A percentile compares a stretch with the other conserved stretches of the same genome.
Evolutionary conservation across 2,797 vertebrate genomes (phyloP).

Genomic region (Pipistrellus nathusii): DNA sequence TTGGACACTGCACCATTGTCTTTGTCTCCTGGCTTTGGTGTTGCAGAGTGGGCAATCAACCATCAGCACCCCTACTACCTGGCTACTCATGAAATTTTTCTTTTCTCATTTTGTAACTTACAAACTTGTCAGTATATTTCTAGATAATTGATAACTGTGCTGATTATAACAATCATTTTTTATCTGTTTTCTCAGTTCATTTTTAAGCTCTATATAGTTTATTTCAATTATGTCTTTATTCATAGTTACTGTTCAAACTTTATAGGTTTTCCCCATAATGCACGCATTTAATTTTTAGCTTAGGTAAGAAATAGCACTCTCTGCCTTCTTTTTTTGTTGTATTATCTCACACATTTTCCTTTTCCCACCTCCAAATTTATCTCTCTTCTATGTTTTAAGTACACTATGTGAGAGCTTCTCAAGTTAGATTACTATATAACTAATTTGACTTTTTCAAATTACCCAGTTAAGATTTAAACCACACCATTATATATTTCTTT

Average conservation of each 20-base stretch:
- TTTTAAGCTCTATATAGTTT: neutral
- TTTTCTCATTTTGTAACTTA: neutral
- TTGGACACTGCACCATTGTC: accelerated
- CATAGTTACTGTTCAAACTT: neutral
- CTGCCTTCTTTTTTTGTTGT: neutral
- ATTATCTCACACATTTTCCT: neutral
- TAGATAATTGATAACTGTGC: neutral
- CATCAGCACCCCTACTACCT: neutral
- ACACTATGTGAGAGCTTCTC: neutral
- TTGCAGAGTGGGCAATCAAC: neutral
- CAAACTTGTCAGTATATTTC: neutral
- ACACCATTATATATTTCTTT: neutral
- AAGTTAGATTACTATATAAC: neutral
- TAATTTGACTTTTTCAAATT: neutral
- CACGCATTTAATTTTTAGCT: neutral
- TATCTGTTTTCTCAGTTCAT: neutral
- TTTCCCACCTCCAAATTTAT: neutral
- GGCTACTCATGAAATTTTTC: no score
- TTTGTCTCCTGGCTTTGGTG: neutral
- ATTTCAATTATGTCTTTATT: neutral
- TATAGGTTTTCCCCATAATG: neutral
- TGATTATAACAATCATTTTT: neutral
- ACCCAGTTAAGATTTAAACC: neutral
- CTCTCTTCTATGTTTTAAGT: neutral
- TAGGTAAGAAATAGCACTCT: neutral